Evolutionary conservation across 92 coral and sea anemone species (phyloP), one percentile per base, ranked within the genome.

Genomic region (Ricordea florida): DNA sequence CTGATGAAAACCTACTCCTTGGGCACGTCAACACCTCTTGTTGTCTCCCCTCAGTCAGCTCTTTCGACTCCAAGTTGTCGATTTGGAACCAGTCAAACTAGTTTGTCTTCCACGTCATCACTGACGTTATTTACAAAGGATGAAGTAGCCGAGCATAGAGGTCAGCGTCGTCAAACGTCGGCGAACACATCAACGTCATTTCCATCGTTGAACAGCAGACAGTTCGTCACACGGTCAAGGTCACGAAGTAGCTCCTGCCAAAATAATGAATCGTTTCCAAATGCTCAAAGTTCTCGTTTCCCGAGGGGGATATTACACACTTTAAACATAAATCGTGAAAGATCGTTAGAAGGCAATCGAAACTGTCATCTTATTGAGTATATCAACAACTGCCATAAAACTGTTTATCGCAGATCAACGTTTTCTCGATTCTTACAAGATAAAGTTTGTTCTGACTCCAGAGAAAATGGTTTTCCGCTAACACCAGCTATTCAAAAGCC

Each of bases 1-100:
- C 71, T 52, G 34, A 80, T 81, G 57, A 47, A 22, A 15, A 59
- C 30, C 30, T 31, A 57, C 4, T 49, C 33, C 24, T 30, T 47
- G 14, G 9, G 52, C 5, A n/a, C 40, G 8, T 17, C 20, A 2
- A 22, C 74, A 18, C 34, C 40, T 18, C 67, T 6, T 43, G 25
- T 30, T 13, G 20, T 9, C 15, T 25, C 57, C 41, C 5, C 21
- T 29, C 35, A 58, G 11, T 23, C 26, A 30, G 16, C 35, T 28
- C 7, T 20, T 4, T 21, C 36, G 43, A 16, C 32, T 28, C 31
- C 57, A 22, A 58, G 46, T 33, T 30, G 17, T 26, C 30, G 25
- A 23, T 40, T n/a, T n/a, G 47, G 46, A 45, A 43, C 26, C 30
- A 29, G 41, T 23, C 25, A 41, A 11, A 16, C 57, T 15, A 24